phyloP scores from a whole-genome alignment of 2,888 invertebrate species.

The Frankliniella fusca region DNA sequence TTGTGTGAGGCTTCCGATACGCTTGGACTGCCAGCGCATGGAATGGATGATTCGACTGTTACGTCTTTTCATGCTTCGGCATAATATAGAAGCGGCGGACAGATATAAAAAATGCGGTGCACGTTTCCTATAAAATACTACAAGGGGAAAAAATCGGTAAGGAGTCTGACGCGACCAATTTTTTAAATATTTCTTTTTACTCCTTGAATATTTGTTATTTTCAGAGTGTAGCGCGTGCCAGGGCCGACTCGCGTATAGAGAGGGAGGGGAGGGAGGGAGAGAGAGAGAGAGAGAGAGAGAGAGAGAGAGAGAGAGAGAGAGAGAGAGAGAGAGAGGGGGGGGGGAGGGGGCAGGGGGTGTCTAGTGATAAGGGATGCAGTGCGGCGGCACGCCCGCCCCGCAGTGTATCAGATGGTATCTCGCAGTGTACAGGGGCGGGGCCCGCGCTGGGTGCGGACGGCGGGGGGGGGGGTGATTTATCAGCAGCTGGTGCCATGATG shows the following conservation, averaged over 20 bases:
- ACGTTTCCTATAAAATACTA: not conserved
- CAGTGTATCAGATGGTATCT: conserved; percentile 6
- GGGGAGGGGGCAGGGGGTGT: conserved; percentile 13
- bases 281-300: not conserved
- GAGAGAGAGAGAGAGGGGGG: not conserved
- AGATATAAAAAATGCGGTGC: not conserved
- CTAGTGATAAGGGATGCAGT: conserved; percentile 9
- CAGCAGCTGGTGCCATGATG: conserved; percentile 24
- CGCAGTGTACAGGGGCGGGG: not conserved
- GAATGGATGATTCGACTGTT: too few species aligned
- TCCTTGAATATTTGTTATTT: too few species aligned
- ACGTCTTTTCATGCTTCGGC: too few species aligned
- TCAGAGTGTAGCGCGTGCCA: too few species aligned
- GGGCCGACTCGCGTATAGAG: not conserved
- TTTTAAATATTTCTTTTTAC: not conserved
- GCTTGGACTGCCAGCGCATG: too few species aligned
- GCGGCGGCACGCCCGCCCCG: not conserved
- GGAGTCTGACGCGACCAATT: too few species aligned
- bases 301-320: not conserved
- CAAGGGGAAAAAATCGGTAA: not conserved
- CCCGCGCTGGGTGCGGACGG: not conserved
- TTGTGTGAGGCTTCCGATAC: too few species aligned
- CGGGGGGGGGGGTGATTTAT: not conserved
- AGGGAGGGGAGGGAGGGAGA: not conserved
- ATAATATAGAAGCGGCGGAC: too few species aligned